Evolutionary conservation across 2,888 invertebrate genomes (phyloP).

Genomic region (Pimpla rufipes): DNA sequence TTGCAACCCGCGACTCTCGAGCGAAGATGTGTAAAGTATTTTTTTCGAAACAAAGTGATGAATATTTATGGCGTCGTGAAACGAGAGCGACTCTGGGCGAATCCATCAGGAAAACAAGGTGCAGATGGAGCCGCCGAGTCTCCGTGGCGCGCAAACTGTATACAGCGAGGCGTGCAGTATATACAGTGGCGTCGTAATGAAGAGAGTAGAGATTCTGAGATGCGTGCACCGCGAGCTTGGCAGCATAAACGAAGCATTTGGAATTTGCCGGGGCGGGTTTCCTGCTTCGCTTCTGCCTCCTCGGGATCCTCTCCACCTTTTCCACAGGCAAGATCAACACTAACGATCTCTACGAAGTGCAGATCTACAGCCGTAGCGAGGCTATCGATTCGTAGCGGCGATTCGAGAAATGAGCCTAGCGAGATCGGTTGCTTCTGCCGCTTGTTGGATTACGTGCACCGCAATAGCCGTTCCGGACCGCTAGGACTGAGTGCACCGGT

Average conservation of each 20-base stretch:
- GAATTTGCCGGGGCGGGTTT: constrained; percentile 66
- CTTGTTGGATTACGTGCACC: constrained; percentile 46
- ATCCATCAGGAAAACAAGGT: constrained; percentile 52
- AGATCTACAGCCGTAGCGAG: constrained; percentile 60
- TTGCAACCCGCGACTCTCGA: constrained; percentile 7
- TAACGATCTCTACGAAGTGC: constrained; percentile 66
- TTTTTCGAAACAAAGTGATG: constrained; percentile 40
- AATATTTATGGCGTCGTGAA: constrained; percentile 61
- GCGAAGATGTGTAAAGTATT: constrained; percentile 28
- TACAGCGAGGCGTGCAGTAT: constrained; percentile 11
- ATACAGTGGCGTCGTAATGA: constrained; percentile 28
- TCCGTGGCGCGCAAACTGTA: constrained; percentile 13
- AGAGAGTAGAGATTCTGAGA: constrained; percentile 48
- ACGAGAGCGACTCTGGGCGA: constrained; percentile 51
- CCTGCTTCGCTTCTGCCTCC: constrained; percentile 33
- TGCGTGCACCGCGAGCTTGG: constrained; percentile 43
- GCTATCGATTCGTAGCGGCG: constrained; percentile 64
- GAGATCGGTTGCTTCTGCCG: constrained; percentile 36
- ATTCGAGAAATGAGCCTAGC: constrained; percentile 63
- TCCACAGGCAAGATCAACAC: constrained; percentile 61
- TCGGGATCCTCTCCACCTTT: constrained; percentile 57
- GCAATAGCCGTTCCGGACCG: constrained; percentile 13
- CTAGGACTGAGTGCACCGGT: background rate
- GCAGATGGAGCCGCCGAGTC: constrained; percentile 30
- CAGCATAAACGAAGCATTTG: constrained; percentile 62